A percentile compares a stretch with the other conserved stretches of the same genome.
These are phyloP conservation scores for Nicator chloris DNA, from an alignment of 2,113 vertebrate species.

Conservation along the genomic window DNA sequence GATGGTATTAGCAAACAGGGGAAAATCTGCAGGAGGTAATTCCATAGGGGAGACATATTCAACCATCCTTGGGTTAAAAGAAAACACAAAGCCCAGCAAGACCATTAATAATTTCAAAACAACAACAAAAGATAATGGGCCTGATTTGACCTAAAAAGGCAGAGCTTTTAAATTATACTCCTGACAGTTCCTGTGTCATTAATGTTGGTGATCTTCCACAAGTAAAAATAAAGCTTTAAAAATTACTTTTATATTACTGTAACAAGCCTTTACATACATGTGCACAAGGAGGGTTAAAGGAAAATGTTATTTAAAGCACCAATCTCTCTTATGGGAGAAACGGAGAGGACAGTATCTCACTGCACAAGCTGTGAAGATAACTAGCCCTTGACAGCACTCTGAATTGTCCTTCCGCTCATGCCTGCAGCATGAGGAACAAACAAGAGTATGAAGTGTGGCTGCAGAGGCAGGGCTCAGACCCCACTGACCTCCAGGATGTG, in stretches of 20 bases:
- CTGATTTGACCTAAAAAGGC: neutral
- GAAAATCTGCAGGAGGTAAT: neutral
- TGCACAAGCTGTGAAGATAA: neutral
- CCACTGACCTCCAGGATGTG: neutral
- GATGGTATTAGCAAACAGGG: neutral
- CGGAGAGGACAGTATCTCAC: neutral
- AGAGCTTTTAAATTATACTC: neutral
- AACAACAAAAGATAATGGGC: neutral
- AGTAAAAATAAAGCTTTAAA: neutral
- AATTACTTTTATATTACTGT: neutral
- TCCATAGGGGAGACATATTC: neutral
- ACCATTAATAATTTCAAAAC: neutral
- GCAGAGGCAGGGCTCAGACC: neutral
- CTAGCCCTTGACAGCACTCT: neutral
- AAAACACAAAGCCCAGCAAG: neutral
- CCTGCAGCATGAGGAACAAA: rapidly evolving
- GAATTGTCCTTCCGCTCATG: neutral
- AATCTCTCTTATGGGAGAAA: neutral
- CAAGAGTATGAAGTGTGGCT: neutral
- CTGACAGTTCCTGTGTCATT: neutral
- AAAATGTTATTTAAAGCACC: neutral
- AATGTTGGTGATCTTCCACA: neutral
- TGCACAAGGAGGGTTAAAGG: neutral
- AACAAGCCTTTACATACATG: neutral
- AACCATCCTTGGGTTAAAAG: neutral